A percentile compares a stretch with the other conserved stretches of the same genome.
These are phyloP conservation scores for Polymixis lichenea DNA, from an alignment of 2,888 invertebrate genomes.

Conservation along the genomic window DNA sequence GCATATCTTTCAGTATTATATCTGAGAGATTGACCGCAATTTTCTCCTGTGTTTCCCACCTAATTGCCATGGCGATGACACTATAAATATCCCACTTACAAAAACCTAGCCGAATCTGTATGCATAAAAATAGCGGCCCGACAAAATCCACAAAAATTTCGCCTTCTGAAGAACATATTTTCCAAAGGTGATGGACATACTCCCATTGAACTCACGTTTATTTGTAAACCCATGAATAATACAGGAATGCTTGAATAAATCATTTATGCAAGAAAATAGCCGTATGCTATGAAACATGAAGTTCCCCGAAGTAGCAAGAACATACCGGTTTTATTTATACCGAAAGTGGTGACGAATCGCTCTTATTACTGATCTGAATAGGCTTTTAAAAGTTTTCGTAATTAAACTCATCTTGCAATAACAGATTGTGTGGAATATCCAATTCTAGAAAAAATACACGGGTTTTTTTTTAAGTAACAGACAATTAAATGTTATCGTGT, in stretches of 20 bases:
- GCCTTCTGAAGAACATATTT: neutral
- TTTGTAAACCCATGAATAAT: neutral
- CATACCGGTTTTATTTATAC: neutral
- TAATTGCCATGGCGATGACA: neutral
- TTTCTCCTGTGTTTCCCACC: neutral
- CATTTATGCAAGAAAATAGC: neutral
- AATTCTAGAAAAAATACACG: conserved; percentile 48
- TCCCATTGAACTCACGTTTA: neutral
- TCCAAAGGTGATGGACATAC: neutral
- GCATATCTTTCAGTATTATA: no score
- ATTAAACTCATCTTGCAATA: conserved; percentile 21
- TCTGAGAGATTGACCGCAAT: neutral
- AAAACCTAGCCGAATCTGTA: neutral
- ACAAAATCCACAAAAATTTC: neutral
- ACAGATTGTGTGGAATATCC: conserved; percentile 20
- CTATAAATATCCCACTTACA: neutral
- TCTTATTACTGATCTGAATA: conserved; percentile 7
- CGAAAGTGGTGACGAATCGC: conserved; percentile 16
- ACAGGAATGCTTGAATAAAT: neutral
- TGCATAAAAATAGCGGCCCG: no score
- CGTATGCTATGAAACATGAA: neutral
- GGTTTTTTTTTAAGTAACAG: conserved; percentile 52
- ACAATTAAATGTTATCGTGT: conserved; percentile 63
- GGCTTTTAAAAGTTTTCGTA: conserved; percentile 1
- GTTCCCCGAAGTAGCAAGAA: conserved; percentile 1